A percentile compares a stretch with the other conserved stretches of the same genome.
phyloP scores from a whole-genome alignment of 2,797 vertebrate species.

The Myotis myotis region DNA sequence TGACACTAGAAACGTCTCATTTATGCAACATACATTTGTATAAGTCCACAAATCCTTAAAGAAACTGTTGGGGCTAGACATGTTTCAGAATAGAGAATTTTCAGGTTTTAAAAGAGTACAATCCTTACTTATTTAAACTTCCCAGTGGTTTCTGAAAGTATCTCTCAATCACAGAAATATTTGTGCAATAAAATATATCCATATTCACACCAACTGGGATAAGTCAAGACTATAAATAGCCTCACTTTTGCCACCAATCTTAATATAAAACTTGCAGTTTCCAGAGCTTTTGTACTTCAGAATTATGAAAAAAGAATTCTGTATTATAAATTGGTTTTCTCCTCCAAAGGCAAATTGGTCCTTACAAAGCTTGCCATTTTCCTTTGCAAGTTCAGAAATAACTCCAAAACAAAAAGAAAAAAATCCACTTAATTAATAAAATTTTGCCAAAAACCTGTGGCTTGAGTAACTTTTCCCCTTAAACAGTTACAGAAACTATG shows the following conservation, averaged over 20 bases:
- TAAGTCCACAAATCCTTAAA: not conserved
- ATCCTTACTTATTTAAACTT: not conserved
- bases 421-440: not conserved
- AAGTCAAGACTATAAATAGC: conserved; percentile 1
- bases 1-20: not conserved
- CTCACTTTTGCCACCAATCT: not conserved
- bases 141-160: not conserved
- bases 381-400: conserved; percentile 50
- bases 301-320: conserved; percentile 4
- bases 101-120: not conserved
- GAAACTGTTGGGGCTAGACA: not conserved
- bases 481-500: conserved; percentile 1
- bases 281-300: conserved; percentile 33
- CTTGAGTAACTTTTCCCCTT: conserved; percentile 30
- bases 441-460: not conserved
- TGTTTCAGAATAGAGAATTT: not conserved
- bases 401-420: not conserved
- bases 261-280: not conserved
- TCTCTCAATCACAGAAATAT: not conserved
- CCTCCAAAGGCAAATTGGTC: conserved; percentile 32
- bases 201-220: conserved; percentile 5
- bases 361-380: conserved; percentile 1
- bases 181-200: not conserved
- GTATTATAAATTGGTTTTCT: not conserved
- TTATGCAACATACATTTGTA: not conserved